Conservation (phyloP, 2,888 invertebrate genomes). For the Dasysyrphus tricinctus region DNA sequence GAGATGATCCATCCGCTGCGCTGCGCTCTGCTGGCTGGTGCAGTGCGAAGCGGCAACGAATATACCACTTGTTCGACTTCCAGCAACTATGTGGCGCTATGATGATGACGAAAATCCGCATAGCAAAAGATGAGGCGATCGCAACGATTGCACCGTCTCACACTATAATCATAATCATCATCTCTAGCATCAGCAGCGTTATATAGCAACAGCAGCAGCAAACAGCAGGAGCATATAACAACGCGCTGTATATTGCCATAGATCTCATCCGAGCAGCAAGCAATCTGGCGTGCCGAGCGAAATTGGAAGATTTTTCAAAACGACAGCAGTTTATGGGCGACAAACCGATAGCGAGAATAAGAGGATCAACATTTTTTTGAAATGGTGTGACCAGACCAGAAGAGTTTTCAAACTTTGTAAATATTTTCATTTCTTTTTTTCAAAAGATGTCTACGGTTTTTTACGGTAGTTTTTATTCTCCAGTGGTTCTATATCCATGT, state of each 20-base stretch:
- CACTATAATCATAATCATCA: slow-evolving; percentile 69
- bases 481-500: too few species aligned
- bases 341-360: slow-evolving; percentile 34
- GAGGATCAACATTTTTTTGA: slow-evolving; percentile 16
- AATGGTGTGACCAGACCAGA: slow-evolving; percentile 1
- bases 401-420: too few species aligned
- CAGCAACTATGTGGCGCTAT: slow-evolving; percentile 65
- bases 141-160: slow-evolving; percentile 39
- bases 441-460: too few species aligned
- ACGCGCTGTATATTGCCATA: slow-evolving; percentile 12
- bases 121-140: slow-evolving; percentile 50
- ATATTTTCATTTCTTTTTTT: too few species aligned
- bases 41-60: neutral
- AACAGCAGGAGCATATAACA: slow-evolving; percentile 65
- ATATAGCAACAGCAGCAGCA: neutral
- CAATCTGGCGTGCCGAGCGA: slow-evolving; percentile 45
- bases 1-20: slow-evolving; percentile 31
- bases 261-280: slow-evolving; percentile 32
- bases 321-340: slow-evolving; percentile 65
- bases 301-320: slow-evolving; percentile 70
- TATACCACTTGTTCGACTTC: slow-evolving; percentile 51
- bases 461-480: too few species aligned
- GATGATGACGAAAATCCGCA: slow-evolving; percentile 51
- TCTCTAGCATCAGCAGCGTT: slow-evolving; percentile 43
- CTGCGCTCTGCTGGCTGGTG: too few species aligned